phyloP scores from a whole-genome alignment of 2,888 invertebrate genomes.

The Chironomus tentans region DNA sequence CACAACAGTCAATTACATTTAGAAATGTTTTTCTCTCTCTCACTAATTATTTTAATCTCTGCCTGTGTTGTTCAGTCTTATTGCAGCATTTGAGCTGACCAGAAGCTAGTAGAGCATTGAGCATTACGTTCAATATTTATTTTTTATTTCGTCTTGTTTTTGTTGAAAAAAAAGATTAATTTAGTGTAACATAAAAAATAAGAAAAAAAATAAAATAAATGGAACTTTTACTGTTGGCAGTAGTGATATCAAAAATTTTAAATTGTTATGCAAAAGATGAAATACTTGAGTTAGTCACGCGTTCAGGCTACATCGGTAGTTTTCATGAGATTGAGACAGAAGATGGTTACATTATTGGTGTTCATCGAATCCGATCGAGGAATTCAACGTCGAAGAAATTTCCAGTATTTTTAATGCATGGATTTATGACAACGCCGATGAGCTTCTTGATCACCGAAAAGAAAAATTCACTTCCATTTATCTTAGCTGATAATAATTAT shows the following conservation, averaged over 20 bases:
- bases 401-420: conserved; percentile 11
- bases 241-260: neutral
- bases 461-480: conserved; percentile 1
- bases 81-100: neutral
- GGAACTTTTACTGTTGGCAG: neutral
- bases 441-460: neutral
- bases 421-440: neutral
- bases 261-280: neutral
- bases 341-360: conserved; percentile 60
- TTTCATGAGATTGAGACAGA: conserved; percentile 41
- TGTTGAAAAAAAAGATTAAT: neutral
- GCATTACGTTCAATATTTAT: neutral
- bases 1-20: neutral
- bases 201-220: neutral
- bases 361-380: conserved; percentile 54
- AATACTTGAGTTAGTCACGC: neutral
- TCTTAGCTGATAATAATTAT: neutral
- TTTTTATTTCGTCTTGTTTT: neutral
- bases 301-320: neutral
- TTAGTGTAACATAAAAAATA: neutral
- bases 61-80: neutral
- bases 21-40: neutral
- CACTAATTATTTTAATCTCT: neutral
- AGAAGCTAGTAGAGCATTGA: neutral
- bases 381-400: conserved; percentile 32